A percentile compares a stretch with the other conserved stretches of the same genome.
Evolutionary conservation across 2,888 invertebrate genomes (phyloP).

Genomic region (Euzetes globulus): DNA sequence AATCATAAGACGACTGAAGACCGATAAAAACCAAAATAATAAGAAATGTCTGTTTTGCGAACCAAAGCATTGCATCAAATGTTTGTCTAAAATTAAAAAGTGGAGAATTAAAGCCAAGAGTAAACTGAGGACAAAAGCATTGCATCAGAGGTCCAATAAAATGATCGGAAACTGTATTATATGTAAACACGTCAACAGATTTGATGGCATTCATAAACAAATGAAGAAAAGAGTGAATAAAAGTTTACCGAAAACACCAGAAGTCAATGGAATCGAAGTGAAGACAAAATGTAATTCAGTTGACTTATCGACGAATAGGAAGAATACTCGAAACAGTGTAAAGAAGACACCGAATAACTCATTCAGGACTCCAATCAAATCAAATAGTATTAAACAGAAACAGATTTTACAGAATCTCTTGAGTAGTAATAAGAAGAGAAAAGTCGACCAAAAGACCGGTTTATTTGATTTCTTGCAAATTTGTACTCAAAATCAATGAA

Average conservation of each 20-base stretch:
- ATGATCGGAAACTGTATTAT: background rate
- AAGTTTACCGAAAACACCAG: background rate
- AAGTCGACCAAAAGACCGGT: slow-evolving; percentile 26
- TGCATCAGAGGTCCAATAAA: background rate
- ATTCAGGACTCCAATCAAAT: background rate
- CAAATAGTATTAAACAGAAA: background rate
- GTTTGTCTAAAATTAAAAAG: slow-evolving; percentile 10
- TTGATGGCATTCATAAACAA: background rate
- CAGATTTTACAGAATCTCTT: slow-evolving; percentile 14
- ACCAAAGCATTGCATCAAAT: background rate
- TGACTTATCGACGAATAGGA: too few species aligned
- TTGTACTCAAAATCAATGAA: slow-evolving; percentile 21
- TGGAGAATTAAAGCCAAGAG: slow-evolving; percentile 19
- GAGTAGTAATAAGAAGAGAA: slow-evolving; percentile 14
- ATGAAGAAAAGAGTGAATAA: background rate
- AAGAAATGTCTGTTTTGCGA: background rate
- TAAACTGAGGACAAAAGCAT: background rate
- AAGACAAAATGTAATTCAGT: background rate
- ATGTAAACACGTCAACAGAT: background rate
- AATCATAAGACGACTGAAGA: background rate
- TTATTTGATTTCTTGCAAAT: slow-evolving; percentile 23
- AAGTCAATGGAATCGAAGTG: background rate
- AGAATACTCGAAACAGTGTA: background rate
- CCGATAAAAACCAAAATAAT: background rate
- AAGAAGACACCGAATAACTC: background rate